A percentile compares a stretch with the other conserved stretches of the same genome.
phyloP scores from a whole-genome alignment of 2,113 vertebrate genomes.

The Hippocampus guttulatus region DNA sequence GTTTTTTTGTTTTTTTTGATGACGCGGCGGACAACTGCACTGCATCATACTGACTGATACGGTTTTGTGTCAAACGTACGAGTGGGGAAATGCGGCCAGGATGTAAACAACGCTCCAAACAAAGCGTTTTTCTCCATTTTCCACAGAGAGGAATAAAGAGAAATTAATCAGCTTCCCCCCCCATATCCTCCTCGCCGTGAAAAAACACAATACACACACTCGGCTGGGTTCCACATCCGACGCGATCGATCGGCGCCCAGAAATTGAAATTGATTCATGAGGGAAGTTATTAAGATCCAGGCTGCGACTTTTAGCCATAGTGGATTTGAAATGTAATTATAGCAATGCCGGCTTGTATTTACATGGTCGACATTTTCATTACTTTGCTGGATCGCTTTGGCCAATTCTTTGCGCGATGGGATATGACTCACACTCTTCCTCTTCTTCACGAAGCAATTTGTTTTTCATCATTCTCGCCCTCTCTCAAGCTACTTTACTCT shows the following conservation, averaged over 20 bases:
- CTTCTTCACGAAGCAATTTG: slow-evolving; percentile 1
- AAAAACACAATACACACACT: not conserved
- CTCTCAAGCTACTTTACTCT: slow-evolving; percentile 1
- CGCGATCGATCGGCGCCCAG: not conserved
- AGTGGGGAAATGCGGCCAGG: not conserved
- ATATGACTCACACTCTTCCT: not conserved
- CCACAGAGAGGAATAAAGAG: not conserved
- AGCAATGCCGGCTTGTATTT: not conserved
- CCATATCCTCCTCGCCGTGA: not conserved
- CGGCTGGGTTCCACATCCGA: not conserved
- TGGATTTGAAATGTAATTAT: slow-evolving; percentile 9
- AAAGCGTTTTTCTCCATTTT: not conserved
- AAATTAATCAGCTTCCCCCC: not conserved
- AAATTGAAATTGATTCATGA: slow-evolving; percentile 10
- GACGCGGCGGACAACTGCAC: not conserved
- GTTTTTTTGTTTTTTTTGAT: not conserved
- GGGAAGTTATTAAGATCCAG: slow-evolving; percentile 6
- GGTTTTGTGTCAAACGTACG: not conserved
- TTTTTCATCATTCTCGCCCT: slow-evolving; percentile 1
- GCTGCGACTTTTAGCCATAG: slow-evolving; percentile 1
- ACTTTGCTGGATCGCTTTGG: slow-evolving; percentile 1
- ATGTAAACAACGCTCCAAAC: not conserved
- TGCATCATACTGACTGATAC: not conserved
- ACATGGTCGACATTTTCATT: slow-evolving; percentile 7
- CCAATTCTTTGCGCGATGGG: not conserved